phyloP scores from a whole-genome alignment of 2,113 vertebrate species.

The Tenrec ecaudatus region DNA sequence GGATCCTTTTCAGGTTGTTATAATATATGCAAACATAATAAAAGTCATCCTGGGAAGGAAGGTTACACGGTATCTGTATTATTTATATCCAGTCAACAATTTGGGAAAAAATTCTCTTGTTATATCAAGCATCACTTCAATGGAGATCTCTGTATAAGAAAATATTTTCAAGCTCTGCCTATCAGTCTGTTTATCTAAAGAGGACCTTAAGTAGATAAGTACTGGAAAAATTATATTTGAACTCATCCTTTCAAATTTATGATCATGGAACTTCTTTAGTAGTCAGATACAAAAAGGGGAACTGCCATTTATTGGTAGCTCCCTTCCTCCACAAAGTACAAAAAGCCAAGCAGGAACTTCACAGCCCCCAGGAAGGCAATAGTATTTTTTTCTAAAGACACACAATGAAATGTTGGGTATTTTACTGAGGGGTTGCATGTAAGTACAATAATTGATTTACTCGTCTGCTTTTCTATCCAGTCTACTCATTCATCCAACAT shows the following conservation, averaged over 20 bases:
- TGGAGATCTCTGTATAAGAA: neutral
- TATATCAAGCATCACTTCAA: neutral
- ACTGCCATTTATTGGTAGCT: neutral
- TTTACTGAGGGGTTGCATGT: neutral
- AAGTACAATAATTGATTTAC: neutral
- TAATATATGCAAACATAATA: neutral
- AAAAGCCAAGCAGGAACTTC: neutral
- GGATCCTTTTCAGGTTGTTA: neutral
- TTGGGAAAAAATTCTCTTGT: conserved; percentile 10
- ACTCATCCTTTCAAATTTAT: neutral
- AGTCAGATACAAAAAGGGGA: conserved; percentile 26
- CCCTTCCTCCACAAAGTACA: neutral
- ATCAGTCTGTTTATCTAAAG: neutral
- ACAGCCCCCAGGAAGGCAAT: neutral
- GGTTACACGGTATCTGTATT: neutral
- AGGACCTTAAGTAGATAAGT: neutral
- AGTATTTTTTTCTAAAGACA: neutral
- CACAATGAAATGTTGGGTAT: neutral
- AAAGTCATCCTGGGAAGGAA: neutral
- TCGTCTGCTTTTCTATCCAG: neutral
- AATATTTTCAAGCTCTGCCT: neutral
- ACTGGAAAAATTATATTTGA: neutral
- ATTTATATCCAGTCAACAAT: conserved; percentile 15
- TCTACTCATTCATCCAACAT: neutral
- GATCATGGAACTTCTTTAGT: neutral